Percentiles rank a stretch among this genome's conserved stretches.
Evolutionary conservation across 1,140 invertebrate genomes (phyloP).

Genomic region (Apis laboriosa): DNA sequence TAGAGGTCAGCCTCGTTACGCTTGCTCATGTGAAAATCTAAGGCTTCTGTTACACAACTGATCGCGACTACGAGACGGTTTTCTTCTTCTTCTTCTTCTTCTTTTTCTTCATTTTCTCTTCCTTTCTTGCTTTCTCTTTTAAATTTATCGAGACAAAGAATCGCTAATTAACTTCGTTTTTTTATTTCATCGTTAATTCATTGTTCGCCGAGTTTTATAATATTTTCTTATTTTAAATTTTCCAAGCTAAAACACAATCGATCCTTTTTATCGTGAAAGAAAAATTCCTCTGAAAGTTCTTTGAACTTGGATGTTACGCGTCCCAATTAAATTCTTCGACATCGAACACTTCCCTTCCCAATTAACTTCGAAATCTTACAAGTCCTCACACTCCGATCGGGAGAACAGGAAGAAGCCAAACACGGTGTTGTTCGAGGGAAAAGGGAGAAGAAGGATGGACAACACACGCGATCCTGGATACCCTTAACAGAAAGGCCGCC

Average conservation of each 20-base stretch:
- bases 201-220: no score
- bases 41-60: slow-evolving; percentile 10
- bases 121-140: background rate
- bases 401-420: slow-evolving; percentile 1
- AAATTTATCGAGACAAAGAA: background rate
- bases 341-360: background rate
- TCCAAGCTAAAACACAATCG: no score
- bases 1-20: slow-evolving; percentile 22
- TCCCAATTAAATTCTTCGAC: background rate
- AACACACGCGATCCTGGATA: slow-evolving; percentile 1
- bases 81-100: background rate
- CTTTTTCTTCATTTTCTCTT: background rate
- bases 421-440: background rate
- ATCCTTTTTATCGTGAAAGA: no score
- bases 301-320: no score
- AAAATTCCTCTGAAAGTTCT: background rate
- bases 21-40: slow-evolving; percentile 27
- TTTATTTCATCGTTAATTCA: no score
- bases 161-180: no score
- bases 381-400: background rate
- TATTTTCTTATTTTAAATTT: no score
- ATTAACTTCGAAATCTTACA: slow-evolving; percentile 4
- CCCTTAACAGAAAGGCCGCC: background rate
- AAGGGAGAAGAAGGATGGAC: background rate
- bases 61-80: background rate